phyloP scores from a whole-genome alignment of 2,888 invertebrate genomes.

The Archips crataeganus region DNA sequence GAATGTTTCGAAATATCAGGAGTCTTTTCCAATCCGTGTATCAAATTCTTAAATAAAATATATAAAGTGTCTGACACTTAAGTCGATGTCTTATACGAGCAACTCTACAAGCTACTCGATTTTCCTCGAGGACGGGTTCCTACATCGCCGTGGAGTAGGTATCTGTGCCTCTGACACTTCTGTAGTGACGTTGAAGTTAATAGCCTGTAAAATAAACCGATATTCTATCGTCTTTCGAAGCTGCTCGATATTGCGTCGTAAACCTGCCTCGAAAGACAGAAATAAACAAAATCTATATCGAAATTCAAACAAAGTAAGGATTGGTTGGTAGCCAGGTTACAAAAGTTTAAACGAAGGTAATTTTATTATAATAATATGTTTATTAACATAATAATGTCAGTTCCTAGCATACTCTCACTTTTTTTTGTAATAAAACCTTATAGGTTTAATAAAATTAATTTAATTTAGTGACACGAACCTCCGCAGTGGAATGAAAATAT shows the following conservation, averaged over 20 bases:
- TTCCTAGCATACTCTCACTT: too few species aligned
- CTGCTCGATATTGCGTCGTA: conserved; percentile 12
- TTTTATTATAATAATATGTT: too few species aligned
- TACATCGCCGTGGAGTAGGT: conserved; percentile 3
- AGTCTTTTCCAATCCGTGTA: conserved; percentile 14
- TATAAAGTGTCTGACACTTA: conserved; percentile 14
- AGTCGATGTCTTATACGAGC: conserved; percentile 16
- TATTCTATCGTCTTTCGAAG: conserved; percentile 10
- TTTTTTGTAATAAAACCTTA: too few species aligned
- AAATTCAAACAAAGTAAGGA: conserved; percentile 3
- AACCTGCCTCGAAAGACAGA: background rate
- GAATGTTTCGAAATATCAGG: background rate
- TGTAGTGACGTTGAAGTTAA: conserved; percentile 31
- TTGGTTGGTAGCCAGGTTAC: too few species aligned
- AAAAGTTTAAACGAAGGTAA: too few species aligned
- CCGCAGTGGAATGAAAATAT: too few species aligned
- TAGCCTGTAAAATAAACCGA: conserved; percentile 29
- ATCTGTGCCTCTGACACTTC: conserved; percentile 17
- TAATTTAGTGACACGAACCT: too few species aligned
- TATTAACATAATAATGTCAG: too few species aligned
- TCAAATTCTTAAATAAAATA: conserved; percentile 19
- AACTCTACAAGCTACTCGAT: conserved; percentile 16
- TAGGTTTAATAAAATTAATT: too few species aligned
- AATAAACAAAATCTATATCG: background rate
- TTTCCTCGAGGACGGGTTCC: conserved; percentile 8